A percentile compares a stretch with the other conserved stretches of the same genome.
Evolutionary conservation across 1,140 invertebrate species (phyloP).

Genomic region (Apocrypta bakeri): DNA sequence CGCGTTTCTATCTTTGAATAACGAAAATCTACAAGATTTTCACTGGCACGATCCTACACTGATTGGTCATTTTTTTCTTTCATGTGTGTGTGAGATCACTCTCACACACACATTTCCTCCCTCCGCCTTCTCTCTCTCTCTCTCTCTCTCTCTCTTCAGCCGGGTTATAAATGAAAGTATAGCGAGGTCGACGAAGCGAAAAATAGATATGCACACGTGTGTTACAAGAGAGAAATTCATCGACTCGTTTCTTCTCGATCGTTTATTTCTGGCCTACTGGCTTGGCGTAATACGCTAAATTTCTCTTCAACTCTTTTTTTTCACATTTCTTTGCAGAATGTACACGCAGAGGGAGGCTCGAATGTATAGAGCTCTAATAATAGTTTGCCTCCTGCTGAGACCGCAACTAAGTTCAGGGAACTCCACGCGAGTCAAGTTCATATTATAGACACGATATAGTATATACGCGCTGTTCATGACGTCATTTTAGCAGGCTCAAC

Average conservation of each 20-base stretch:
- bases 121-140: background rate
- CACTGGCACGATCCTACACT: too few species aligned
- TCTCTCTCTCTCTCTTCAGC: too few species aligned
- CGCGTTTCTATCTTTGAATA: constrained; percentile 32
- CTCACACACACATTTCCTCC: too few species aligned
- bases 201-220: background rate
- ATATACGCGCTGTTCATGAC: background rate
- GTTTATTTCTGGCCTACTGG: background rate
- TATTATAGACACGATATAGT: background rate
- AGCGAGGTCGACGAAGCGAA: background rate
- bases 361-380: constrained; percentile 31
- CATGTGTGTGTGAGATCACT: too few species aligned
- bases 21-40: background rate
- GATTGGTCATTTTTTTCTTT: background rate
- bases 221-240: constrained; percentile 24
- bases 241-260: constrained; percentile 51
- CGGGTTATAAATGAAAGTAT: background rate
- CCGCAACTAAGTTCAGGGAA: constrained; percentile 50
- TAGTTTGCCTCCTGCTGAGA: constrained; percentile 54
- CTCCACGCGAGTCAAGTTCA: constrained; percentile 41
- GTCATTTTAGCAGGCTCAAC: background rate
- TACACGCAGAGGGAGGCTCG: background rate
- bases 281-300: background rate
- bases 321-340: background rate
- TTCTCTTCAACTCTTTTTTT: background rate